Evolutionary conservation across 2,888 invertebrate species (phyloP).

Genomic region (Scaptodrosophila latifasciaeformis): DNA sequence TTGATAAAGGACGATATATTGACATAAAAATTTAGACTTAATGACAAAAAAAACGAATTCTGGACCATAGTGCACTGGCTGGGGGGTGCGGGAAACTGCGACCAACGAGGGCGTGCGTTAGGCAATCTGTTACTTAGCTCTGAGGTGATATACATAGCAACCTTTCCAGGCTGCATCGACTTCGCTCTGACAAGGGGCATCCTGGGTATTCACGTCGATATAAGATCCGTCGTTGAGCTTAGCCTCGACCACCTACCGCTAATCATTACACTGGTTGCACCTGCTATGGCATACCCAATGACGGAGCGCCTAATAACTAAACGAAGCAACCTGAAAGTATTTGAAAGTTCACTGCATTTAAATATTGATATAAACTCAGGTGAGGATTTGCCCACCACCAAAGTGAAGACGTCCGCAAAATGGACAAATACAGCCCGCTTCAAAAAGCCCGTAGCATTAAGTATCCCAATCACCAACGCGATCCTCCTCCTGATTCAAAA

Average conservation of each 20-base stretch:
- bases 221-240: slow-evolving; percentile 1
- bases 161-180: background rate
- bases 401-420: no score
- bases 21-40: no score
- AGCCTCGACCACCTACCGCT: slow-evolving; percentile 7
- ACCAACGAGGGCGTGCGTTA: background rate
- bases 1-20: no score
- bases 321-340: background rate
- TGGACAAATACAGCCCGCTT: no score
- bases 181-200: background rate
- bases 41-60: no score
- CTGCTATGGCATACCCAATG: background rate
- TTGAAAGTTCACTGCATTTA: background rate
- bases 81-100: slow-evolving; percentile 5
- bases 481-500: background rate
- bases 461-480: background rate
- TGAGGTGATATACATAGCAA: background rate
- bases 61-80: no score
- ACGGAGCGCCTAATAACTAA: background rate
- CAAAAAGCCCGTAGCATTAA: background rate
- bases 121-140: background rate
- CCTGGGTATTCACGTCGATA: background rate
- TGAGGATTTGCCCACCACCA: no score
- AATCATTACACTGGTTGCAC: slow-evolving; percentile 2
- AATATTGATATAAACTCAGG: no score